Percentiles rank a stretch among this genome's conserved stretches.
These are phyloP conservation scores for Zaprionus taronus DNA, from an alignment of 1,140 invertebrate species.

Conservation along the genomic window DNA sequence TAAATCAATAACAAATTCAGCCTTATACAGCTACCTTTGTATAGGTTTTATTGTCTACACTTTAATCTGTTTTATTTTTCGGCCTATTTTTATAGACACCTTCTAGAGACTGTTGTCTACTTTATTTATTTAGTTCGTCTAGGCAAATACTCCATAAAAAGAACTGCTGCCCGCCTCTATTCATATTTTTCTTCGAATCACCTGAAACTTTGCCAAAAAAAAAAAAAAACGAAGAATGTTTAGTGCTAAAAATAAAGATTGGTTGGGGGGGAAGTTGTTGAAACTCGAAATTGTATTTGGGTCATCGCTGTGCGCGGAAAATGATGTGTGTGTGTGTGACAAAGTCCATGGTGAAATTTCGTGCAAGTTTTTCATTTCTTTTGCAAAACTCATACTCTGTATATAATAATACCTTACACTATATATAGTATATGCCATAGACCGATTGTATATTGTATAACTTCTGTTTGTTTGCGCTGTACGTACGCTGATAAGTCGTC, in stretches of 20 bases:
- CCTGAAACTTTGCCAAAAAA: constrained; percentile 6
- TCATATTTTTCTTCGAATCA: background rate
- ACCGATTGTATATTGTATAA: constrained; percentile 3
- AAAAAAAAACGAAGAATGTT: background rate
- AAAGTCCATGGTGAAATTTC: constrained; percentile 35
- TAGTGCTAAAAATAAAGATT: constrained; percentile 12
- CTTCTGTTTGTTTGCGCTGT: constrained; percentile 35
- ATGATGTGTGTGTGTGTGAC: background rate
- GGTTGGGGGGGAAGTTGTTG: background rate
- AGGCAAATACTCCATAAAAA: background rate
- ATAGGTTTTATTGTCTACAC: too few species aligned
- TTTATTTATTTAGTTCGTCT: background rate
- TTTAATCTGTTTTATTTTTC: too few species aligned
- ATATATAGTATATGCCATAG: background rate
- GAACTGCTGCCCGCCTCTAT: background rate
- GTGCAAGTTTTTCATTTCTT: constrained; percentile 14
- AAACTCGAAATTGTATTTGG: constrained; percentile 21
- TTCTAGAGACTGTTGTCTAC: background rate
- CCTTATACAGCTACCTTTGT: too few species aligned
- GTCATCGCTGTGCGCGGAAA: constrained; percentile 9
- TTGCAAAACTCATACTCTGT: constrained; percentile 2
- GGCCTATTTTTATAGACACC: too few species aligned
- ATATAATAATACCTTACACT: background rate
- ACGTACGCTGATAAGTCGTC: constrained; percentile 33
- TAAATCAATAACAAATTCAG: too few species aligned